phyloP scores from a whole-genome alignment of 1,140 invertebrate species.

The Mesaphorura yosii region DNA sequence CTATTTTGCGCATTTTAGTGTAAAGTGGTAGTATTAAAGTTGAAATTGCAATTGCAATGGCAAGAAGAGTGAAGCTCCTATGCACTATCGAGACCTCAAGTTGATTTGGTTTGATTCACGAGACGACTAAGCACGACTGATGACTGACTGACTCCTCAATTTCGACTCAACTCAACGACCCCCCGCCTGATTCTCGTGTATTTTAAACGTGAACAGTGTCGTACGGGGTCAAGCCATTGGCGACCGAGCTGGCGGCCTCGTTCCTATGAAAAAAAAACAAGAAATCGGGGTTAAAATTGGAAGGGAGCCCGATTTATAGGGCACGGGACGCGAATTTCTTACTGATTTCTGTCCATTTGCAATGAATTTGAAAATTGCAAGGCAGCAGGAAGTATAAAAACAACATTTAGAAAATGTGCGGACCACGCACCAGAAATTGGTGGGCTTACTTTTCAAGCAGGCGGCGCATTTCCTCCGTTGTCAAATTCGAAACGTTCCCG shows the following conservation, averaged over 20 bases:
- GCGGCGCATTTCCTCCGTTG: constrained; percentile 85
- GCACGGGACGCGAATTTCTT: constrained; percentile 17
- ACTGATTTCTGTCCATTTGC: constrained; percentile 1
- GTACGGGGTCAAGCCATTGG: constrained; percentile 77
- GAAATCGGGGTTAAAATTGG: background rate
- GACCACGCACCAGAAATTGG: background rate
- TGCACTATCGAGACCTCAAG: too few species aligned
- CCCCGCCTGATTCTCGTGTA: too few species aligned
- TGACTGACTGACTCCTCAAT: too few species aligned
- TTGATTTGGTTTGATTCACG: too few species aligned
- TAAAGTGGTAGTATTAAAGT: too few species aligned
- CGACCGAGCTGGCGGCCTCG: constrained; percentile 25
- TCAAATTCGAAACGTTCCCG: constrained; percentile 44
- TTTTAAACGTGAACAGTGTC: constrained; percentile 93
- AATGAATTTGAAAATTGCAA: too few species aligned
- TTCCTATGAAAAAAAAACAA: constrained; percentile 20
- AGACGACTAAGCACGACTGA: too few species aligned
- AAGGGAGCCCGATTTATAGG: background rate
- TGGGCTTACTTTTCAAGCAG: constrained; percentile 79
- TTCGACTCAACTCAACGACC: too few species aligned
- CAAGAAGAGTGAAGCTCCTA: too few species aligned
- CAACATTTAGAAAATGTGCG: background rate
- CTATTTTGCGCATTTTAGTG: too few species aligned
- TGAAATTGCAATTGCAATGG: too few species aligned
- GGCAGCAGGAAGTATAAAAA: constrained; percentile 1